Evolutionary conservation across 2,113 vertebrate species (phyloP), one percentile per base, ranked within the genome.

Genomic region (Nannospalax galili): DNA sequence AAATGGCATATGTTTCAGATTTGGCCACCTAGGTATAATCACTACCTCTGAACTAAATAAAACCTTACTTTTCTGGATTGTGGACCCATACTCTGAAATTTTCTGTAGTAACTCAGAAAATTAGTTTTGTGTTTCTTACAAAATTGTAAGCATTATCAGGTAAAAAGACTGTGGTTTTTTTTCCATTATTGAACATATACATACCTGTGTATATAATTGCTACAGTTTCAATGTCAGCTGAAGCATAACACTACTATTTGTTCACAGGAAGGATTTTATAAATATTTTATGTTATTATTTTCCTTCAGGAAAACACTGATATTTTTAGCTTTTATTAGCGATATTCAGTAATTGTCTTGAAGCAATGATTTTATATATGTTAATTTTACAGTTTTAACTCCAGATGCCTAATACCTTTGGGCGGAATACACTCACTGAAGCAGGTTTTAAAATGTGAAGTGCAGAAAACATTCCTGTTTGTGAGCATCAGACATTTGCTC

Each of bases 261-360:
- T 90, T 93, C 73, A 69, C 30, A 77, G 28, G 72, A 84, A 91
- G 20, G 3, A 40, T 7, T 80, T 15, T 73, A 65, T 52, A 92
- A 70, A 84, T 82, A 84, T 62, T 90, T 92, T 86, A 91, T 90
- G 84, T 94, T 82, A 73, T 9, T 8, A 52, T 88, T 94, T 69
- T 32, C 19, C 15, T 67, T 30, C 40, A 95, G 9, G 24, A 79
- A 84, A 94, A 88, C 90, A 88, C 19, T 35, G 9, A 14, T 91
- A 65, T 80, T 72, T 82, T 67, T 48, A 85, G 69, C n/a, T 62
- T 93, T 26, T 79, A 62, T 37, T 86, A 37, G 74, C 28, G 73
- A 77, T 87, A 24, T 48, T 93, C 40, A 79, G 79, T 93, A 73
- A 82, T 30, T 96, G 1, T 70, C 37, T 94, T 91, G 0, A 3